Evolutionary conservation across 2,113 vertebrate genomes (phyloP).

Genomic region (Puntigrus tetrazona): DNA sequence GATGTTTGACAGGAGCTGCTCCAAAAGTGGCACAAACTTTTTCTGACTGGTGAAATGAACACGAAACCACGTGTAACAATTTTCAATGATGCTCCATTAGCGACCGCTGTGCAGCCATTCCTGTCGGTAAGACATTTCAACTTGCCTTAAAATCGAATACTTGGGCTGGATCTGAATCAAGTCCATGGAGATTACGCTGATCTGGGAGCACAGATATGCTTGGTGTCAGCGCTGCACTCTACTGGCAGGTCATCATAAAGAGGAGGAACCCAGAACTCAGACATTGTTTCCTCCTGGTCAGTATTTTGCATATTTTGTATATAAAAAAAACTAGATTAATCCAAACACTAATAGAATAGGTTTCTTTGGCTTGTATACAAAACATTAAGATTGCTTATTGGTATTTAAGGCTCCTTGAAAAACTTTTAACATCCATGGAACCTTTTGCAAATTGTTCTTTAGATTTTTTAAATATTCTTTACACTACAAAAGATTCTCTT

Average conservation of each 20-base stretch:
- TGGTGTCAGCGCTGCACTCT: constrained; percentile 72
- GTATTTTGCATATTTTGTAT: not conserved
- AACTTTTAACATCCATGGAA: too few species aligned
- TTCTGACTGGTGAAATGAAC: constrained; percentile 66
- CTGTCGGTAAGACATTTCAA: constrained; percentile 62
- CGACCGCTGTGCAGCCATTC: constrained; percentile 58
- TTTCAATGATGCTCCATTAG: constrained; percentile 41
- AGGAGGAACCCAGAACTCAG: constrained; percentile 60
- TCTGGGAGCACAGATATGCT: constrained; percentile 58
- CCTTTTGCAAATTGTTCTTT: too few species aligned
- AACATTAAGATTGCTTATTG: too few species aligned
- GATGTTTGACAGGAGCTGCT: constrained; percentile 72
- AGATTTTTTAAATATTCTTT: too few species aligned
- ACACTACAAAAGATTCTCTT: too few species aligned
- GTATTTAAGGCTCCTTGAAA: too few species aligned
- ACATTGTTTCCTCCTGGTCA: constrained; percentile 58
- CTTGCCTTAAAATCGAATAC: constrained; percentile 60
- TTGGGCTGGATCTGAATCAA: constrained; percentile 63
- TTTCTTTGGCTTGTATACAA: too few species aligned
- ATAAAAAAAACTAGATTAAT: too few species aligned
- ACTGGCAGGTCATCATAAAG: constrained; percentile 72
- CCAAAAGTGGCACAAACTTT: constrained; percentile 77
- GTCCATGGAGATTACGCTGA: constrained; percentile 57
- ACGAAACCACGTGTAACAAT: constrained; percentile 60
- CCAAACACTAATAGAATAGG: too few species aligned